A percentile compares a stretch with the other conserved stretches of the same genome.
Conservation (phyloP, 92 coral and sea anemone genomes). For the Epizoanthus stellaris region DNA sequence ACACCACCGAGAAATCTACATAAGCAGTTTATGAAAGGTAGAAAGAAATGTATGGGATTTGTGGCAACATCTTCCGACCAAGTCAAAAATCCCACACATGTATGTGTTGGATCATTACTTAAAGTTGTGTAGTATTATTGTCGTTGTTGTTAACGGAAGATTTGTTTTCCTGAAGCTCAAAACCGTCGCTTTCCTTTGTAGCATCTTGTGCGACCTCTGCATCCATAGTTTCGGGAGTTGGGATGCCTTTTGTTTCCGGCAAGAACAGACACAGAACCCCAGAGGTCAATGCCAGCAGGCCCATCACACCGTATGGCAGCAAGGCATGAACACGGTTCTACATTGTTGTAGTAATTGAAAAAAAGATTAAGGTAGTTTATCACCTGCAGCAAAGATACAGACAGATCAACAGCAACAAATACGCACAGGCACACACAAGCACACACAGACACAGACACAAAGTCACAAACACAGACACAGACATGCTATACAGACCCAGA, state of each 20-base stretch:
- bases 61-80: too few species aligned
- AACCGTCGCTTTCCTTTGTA: neutral
- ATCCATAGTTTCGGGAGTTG: slow-evolving; percentile 8
- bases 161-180: neutral
- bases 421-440: too few species aligned
- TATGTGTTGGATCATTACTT: neutral
- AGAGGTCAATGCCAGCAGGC: neutral
- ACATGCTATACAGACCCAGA: too few species aligned
- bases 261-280: slow-evolving; percentile 22
- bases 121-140: neutral
- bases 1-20: too few species aligned
- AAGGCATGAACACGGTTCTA: slow-evolving; percentile 13
- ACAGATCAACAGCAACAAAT: too few species aligned
- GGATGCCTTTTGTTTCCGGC: slow-evolving; percentile 20
- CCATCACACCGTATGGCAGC: slow-evolving; percentile 33
- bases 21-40: too few species aligned
- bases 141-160: neutral
- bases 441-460: too few species aligned
- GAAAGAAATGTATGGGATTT: too few species aligned
- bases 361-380: too few species aligned
- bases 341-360: neutral
- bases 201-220: neutral
- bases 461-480: too few species aligned
- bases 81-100: too few species aligned
- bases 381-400: too few species aligned